Conservation (phyloP, 1,140 invertebrate species). For the Drosophila ambigua region DNA sequence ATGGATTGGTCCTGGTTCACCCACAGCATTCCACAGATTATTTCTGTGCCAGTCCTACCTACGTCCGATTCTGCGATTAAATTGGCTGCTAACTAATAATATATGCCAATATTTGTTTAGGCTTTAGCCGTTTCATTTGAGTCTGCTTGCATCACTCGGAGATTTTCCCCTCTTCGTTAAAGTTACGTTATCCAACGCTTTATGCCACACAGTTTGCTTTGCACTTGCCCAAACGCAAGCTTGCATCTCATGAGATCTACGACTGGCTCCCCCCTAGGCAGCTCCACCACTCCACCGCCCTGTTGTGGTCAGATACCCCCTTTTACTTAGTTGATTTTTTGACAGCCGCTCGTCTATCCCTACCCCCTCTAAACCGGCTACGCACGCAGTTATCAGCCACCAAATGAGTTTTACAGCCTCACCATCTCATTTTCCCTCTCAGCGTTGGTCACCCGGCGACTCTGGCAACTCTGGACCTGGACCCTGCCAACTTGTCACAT, state of each 20-base stretch:
- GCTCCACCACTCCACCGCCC: not conserved
- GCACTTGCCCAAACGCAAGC: constrained; percentile 15
- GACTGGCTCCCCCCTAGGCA: not conserved
- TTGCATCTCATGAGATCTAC: constrained; percentile 14
- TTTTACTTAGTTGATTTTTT: constrained; percentile 47
- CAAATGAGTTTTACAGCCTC: constrained; percentile 36
- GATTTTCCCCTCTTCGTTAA: too few species aligned
- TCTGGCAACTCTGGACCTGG: constrained; percentile 3
- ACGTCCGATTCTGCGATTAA: too few species aligned
- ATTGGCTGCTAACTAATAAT: too few species aligned
- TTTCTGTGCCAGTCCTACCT: too few species aligned
- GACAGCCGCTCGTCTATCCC: constrained; percentile 38
- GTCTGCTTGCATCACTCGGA: not conserved
- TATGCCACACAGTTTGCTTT: constrained; percentile 9
- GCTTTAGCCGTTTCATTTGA: not conserved
- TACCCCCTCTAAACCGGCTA: constrained; percentile 26
- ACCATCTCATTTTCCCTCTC: not conserved
- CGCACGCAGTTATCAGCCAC: constrained; percentile 59
- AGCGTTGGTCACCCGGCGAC: not conserved
- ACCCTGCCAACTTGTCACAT: constrained; percentile 36
- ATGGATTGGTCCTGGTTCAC: too few species aligned
- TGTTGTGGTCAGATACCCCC: constrained; percentile 5
- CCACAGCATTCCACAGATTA: too few species aligned
- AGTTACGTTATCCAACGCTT: constrained; percentile 4
- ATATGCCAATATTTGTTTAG: too few species aligned